Evolutionary conservation across 2,888 invertebrate species (phyloP).

Genomic region (Tetropium fuscum): DNA sequence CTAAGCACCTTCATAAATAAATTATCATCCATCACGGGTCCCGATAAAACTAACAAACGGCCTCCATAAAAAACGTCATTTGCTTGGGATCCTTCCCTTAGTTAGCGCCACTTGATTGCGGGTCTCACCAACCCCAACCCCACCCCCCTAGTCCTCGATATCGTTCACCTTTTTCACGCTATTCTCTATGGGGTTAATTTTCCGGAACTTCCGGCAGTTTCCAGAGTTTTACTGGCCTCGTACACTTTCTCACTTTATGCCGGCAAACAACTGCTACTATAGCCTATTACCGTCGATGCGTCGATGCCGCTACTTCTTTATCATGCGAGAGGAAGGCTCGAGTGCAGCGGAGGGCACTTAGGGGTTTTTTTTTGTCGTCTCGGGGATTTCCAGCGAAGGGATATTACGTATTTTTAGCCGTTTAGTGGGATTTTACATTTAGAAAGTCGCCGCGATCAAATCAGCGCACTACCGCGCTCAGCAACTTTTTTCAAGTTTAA

Average conservation of each 20-base stretch:
- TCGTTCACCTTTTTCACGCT: conserved; percentile 1
- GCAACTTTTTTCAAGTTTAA: too few species aligned
- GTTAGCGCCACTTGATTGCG: conserved; percentile 13
- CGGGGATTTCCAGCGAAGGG: too few species aligned
- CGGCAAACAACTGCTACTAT: neutral
- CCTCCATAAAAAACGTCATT: conserved; percentile 13
- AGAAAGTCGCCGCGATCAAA: too few species aligned
- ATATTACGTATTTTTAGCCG: too few species aligned
- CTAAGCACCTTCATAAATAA: conserved; percentile 17
- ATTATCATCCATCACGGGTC: conserved; percentile 19
- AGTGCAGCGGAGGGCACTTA: too few species aligned
- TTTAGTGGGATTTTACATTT: too few species aligned
- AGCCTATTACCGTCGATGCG: too few species aligned
- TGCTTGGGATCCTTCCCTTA: neutral
- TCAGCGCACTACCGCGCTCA: too few species aligned
- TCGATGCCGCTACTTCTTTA: too few species aligned
- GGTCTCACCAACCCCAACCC: neutral
- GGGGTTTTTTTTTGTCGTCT: too few species aligned
- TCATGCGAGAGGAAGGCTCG: too few species aligned
- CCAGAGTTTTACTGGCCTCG: neutral
- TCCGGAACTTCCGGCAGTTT: conserved; percentile 6
- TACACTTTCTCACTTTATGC: conserved; percentile 1
- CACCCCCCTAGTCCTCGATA: neutral
- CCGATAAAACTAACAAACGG: conserved; percentile 15
- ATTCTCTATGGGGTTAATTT: conserved; percentile 6